A percentile compares a stretch with the other conserved stretches of the same genome.
Evolutionary conservation across 2,797 vertebrate genomes (phyloP).

Genomic region (Vipera ursinii): DNA sequence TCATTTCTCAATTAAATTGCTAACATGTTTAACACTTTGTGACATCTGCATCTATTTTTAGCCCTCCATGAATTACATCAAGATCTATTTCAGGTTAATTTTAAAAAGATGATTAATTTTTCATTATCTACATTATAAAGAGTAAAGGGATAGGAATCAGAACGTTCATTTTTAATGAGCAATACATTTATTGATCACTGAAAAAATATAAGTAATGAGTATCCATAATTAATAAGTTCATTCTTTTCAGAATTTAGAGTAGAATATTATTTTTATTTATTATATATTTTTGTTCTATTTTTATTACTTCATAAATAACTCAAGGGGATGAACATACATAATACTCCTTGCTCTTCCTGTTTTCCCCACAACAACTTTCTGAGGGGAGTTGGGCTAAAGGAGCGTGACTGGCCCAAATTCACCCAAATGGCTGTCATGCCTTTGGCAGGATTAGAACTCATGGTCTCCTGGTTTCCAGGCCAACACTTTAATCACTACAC

Average conservation of each 20-base stretch:
- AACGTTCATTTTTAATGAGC: not conserved
- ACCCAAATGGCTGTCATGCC: not conserved
- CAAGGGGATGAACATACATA: not conserved
- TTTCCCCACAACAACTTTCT: not conserved
- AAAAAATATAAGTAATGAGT: conserved; percentile 1
- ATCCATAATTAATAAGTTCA: not conserved
- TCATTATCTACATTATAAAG: conserved; percentile 8
- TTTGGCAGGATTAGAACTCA: not conserved
- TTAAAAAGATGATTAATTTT: not conserved
- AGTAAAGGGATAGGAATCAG: not conserved
- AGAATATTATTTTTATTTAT: not conserved
- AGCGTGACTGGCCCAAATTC: not conserved
- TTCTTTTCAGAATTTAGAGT: not conserved
- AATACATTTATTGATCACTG: not conserved
- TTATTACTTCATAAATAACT: not conserved
- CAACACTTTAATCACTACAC: not conserved
- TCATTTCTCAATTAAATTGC: not conserved
- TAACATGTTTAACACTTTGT: not conserved
- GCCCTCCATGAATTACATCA: not conserved
- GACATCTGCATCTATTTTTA: not conserved
- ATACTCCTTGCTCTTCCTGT: not conserved
- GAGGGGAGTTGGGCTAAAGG: not conserved
- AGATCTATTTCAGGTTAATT: not conserved
- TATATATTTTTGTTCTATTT: not conserved
- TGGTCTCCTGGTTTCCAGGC: not conserved